Evolutionary conservation across 2,797 vertebrate species (phyloP).

Genomic region (Mormyrus hasselquistii): DNA sequence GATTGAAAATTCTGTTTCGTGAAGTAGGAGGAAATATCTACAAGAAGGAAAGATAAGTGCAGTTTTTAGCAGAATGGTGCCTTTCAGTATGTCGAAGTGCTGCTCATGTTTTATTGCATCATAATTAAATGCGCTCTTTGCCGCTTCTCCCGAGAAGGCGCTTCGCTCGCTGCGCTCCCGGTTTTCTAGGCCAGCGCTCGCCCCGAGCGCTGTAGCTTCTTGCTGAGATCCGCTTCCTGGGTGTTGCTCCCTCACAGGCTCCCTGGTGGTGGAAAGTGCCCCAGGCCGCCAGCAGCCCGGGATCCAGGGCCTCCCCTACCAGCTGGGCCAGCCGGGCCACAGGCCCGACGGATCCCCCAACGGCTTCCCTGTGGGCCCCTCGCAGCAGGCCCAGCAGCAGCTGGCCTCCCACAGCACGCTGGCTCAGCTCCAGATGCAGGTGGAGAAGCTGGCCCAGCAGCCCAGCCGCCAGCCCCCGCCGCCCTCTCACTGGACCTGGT

Average conservation of each 20-base stretch:
- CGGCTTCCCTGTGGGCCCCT: conserved; percentile 32
- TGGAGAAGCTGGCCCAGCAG: conserved; percentile 70
- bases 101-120: neutral
- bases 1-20: neutral
- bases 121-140: neutral
- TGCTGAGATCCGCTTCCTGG: neutral
- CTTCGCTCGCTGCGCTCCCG: neutral
- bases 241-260: conserved; percentile 45
- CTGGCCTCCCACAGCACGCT: conserved; percentile 54
- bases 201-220: neutral
- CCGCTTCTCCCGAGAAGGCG: neutral
- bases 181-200: neutral
- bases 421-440: conserved; percentile 73
- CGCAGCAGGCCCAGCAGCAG: conserved; percentile 55
- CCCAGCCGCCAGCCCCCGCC: conserved; percentile 56
- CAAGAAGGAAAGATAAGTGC: neutral
- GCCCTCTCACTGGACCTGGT: conserved; percentile 64
- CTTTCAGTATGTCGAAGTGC: neutral
- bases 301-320: conserved; percentile 47
- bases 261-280: conserved; percentile 61
- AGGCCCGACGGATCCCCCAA: conserved; percentile 49
- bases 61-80: neutral
- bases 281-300: conserved; percentile 45
- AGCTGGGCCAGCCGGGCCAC: conserved; percentile 49
- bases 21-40: neutral